These are phyloP conservation scores for Stratiomys singularior DNA, from an alignment of 2,888 invertebrate species.

Conservation along the genomic window DNA sequence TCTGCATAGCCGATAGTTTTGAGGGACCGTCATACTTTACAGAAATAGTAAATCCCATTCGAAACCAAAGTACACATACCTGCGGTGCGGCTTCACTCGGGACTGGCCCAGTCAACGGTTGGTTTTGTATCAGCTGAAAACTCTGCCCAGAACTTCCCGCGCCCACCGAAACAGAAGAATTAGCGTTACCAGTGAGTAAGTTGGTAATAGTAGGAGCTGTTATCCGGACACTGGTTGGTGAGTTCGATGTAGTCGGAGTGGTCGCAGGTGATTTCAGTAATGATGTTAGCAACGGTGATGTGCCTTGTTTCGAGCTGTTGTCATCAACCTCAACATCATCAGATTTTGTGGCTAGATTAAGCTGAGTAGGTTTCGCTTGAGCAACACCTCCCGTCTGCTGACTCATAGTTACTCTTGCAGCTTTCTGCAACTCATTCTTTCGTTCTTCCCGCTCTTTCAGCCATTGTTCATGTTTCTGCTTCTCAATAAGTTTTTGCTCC, in stretches of 20 bases:
- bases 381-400: background rate
- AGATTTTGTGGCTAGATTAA: conserved; percentile 42
- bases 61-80: conserved; percentile 19
- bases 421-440: conserved; percentile 71
- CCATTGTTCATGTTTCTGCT: conserved; percentile 71
- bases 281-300: conserved; percentile 83
- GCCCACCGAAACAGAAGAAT: conserved; percentile 53
- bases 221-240: conserved; percentile 56
- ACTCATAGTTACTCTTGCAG: conserved; percentile 67
- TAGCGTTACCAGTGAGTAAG: conserved; percentile 61
- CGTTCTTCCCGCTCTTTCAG: conserved; percentile 71
- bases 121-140: conserved; percentile 58
- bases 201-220: conserved; percentile 65
- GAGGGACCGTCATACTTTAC: too few species aligned
- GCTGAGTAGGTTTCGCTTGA: conserved; percentile 28
- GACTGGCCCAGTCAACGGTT: conserved; percentile 62
- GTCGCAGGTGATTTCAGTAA: conserved; percentile 78
- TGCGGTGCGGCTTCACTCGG: conserved; percentile 40
- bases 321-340: conserved; percentile 59
- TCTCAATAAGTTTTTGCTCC: conserved; percentile 76
- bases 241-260: conserved; percentile 59
- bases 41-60: background rate
- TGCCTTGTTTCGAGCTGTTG: conserved; percentile 64
- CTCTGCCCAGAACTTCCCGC: conserved; percentile 47
- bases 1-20: background rate